Evolutionary conservation across 2,888 invertebrate genomes (phyloP), one percentile per base, ranked within the genome.

Genomic region (Caenorhabditis zanzibari): DNA sequence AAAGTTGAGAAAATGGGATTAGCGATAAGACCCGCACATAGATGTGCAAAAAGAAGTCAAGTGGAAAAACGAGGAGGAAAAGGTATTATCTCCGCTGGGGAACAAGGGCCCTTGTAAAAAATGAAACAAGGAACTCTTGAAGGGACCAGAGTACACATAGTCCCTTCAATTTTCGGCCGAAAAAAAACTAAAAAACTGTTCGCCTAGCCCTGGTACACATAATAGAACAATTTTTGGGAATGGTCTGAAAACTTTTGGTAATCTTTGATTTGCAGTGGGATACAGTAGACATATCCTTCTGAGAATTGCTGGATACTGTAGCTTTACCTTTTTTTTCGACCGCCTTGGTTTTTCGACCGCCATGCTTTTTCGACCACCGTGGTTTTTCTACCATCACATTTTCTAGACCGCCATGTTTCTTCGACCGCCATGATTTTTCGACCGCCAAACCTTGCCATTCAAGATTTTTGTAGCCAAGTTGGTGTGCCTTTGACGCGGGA

Each of bases 1-100:
- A 73, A 72, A 72, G 72, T 72, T 72, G 72, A 64, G 54, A 44
- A 74, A 74, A 74, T 74, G 64, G 74, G 74, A 74, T 74, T 74
- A 64, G 72, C 44, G 61, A 61, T 61, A 72, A 72, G 72, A 71
- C 59, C 7, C 10, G n/a, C 38, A n/a, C 19, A 22, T 19, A 26
- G 44, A 47, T 0, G 58, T 22, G 35, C 24, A 41, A 35, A 35
- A 35, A 28, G 63, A 63, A 52, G 63, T 73, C 61, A 47, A 73
- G 73, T 73, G 73, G 52, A 73, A 63, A 59, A 24, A 56, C 9
- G 44, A 52, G n/a, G 1, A 22, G 19, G 19, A 19, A 38, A 66
- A 26, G 9, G 12, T 47, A 47, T 47, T 47, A 47, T n/a, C 47
- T 47, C 6, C 19, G 19, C 19, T 47, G 14, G 10, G 38, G 4